Percentiles rank a stretch among this genome's conserved stretches.
These are phyloP conservation scores for Penaeus monodon DNA, from an alignment of 2,888 invertebrate genomes.

Conservation along the genomic window DNA sequence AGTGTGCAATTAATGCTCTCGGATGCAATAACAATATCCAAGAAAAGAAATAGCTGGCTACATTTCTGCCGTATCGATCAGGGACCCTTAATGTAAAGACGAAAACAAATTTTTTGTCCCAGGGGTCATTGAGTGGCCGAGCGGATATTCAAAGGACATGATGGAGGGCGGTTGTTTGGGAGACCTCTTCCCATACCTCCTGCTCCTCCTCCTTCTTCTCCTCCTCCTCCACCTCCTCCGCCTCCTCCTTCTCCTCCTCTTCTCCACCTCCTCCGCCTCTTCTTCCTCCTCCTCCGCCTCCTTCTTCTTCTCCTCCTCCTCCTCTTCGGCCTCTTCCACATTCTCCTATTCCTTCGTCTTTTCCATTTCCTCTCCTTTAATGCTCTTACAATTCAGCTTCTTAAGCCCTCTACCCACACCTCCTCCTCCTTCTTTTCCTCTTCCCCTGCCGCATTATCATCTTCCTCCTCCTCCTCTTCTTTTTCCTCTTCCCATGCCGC, in stretches of 20 bases:
- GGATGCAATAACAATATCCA: slow-evolving; percentile 19
- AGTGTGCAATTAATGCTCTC: not conserved
- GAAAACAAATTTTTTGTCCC: slow-evolving; percentile 39
- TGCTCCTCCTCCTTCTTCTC: not conserved
- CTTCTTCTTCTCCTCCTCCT: not conserved
- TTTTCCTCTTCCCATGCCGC: too few species aligned
- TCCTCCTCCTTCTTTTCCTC: too few species aligned
- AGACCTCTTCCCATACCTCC: slow-evolving; percentile 8
- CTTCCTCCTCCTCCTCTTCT: too few species aligned
- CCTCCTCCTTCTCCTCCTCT: too few species aligned
- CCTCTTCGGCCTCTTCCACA: not conserved
- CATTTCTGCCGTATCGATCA: slow-evolving; percentile 7
- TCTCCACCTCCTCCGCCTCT: too few species aligned
- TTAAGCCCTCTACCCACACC: too few species aligned
- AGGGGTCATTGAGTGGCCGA: slow-evolving; percentile 31
- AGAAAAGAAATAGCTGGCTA: slow-evolving; percentile 7
- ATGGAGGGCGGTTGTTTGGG: slow-evolving; percentile 23
- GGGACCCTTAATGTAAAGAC: slow-evolving; percentile 24
- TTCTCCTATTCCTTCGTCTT: too few species aligned
- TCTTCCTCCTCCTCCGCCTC: too few species aligned
- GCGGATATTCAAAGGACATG: slow-evolving; percentile 29
- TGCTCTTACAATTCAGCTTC: too few species aligned
- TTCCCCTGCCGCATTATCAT: too few species aligned
- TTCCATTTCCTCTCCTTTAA: too few species aligned
- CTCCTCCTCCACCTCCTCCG: not conserved